These are phyloP conservation scores for Epinephelus lanceolatus DNA, from an alignment of 2,113 vertebrate species.

Conservation along the genomic window DNA sequence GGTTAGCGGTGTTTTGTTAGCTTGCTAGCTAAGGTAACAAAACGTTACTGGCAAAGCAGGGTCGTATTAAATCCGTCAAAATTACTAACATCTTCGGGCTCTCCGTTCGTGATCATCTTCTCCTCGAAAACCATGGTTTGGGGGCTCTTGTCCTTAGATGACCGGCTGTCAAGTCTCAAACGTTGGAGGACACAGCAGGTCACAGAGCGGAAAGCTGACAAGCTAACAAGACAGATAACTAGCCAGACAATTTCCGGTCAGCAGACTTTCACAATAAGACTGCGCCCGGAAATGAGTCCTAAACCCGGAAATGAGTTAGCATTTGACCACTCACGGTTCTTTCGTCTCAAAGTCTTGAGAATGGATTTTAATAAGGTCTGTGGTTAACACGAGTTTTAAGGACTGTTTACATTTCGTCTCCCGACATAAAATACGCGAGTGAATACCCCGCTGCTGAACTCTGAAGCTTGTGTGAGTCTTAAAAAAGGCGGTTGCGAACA, in stretches of 20 bases:
- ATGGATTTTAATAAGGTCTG: too few relatives aligned
- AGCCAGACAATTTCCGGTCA: conserved; percentile 10
- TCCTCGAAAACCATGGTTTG: conserved; percentile 82
- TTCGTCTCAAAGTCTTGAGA: too few relatives aligned
- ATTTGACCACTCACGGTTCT: too few relatives aligned
- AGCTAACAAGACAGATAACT: neutral
- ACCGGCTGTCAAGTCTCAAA: conserved; percentile 8
- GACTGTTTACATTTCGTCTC: too few relatives aligned
- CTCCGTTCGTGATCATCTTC: conserved; percentile 82
- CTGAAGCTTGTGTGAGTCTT: too few relatives aligned
- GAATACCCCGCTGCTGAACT: too few relatives aligned
- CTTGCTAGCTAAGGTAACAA: neutral
- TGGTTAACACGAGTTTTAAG: too few relatives aligned
- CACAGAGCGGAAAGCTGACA: conserved; percentile 1
- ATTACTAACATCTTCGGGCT: conserved; percentile 79
- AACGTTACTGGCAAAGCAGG: neutral
- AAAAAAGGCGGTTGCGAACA: too few relatives aligned
- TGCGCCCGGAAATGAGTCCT: too few relatives aligned
- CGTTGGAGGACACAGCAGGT: conserved; percentile 74
- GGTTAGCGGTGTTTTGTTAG: conserved; percentile 33
- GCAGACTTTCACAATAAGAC: conserved; percentile 39
- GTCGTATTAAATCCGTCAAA: neutral
- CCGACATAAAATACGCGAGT: too few relatives aligned
- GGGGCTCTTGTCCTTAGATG: conserved; percentile 17
- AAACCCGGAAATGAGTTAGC: too few relatives aligned